These are phyloP conservation scores for Aix galericulata DNA, from an alignment of 2,113 vertebrate species.

Conservation along the genomic window DNA sequence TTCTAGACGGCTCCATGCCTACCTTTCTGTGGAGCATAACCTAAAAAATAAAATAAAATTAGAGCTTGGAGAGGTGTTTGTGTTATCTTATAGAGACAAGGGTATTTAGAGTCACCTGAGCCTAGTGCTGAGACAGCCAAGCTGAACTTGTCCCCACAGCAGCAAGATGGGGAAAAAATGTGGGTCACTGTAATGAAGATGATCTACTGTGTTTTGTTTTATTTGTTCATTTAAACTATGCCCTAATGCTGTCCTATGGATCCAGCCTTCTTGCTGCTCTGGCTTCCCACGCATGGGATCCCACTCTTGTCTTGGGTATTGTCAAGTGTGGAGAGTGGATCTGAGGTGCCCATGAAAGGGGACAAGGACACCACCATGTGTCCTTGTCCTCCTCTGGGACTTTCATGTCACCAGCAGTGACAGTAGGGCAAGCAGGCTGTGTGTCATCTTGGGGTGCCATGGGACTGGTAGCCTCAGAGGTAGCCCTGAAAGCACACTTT, in stretches of 20 bases:
- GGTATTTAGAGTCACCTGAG: neutral
- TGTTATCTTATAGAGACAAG: neutral
- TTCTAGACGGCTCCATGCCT: neutral
- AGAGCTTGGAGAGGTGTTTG: neutral
- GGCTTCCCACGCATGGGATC: neutral
- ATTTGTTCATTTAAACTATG: neutral
- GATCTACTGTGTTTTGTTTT: neutral
- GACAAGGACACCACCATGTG: fast-evolving
- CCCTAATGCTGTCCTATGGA: neutral
- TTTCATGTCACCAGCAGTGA: neutral
- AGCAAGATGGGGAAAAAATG: neutral
- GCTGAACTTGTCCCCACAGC: neutral
- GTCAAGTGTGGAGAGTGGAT: fast-evolving
- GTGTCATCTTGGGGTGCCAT: too few relatives aligned
- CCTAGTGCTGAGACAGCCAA: neutral
- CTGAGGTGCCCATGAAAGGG: neutral
- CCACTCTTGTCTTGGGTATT: neutral
- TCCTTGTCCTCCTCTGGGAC: neutral
- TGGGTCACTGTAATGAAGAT: neutral
- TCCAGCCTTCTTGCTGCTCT: neutral
- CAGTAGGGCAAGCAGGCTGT: neutral
- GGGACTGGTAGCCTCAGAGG: neutral
- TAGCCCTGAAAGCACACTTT: fast-evolving
- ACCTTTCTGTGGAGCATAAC: neutral
- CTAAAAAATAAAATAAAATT: neutral